A percentile compares a stretch with the other conserved stretches of the same genome.
Evolutionary conservation across 2,797 vertebrate species (phyloP).

Genomic region (Oceanodroma leucorhoa): DNA sequence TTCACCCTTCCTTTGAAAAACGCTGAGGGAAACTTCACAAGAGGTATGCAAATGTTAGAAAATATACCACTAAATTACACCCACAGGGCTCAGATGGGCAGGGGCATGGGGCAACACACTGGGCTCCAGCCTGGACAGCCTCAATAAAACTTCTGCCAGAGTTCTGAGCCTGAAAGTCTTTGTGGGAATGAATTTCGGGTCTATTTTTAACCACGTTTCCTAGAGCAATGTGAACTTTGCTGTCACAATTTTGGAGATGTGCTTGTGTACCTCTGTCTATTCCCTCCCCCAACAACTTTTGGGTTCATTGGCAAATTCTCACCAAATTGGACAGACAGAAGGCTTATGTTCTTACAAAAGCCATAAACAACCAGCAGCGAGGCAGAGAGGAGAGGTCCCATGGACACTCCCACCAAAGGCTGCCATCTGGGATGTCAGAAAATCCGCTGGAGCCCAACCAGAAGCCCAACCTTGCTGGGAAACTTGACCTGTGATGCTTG

Average conservation of each 20-base stretch:
- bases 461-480: background rate
- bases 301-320: background rate
- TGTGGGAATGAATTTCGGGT: background rate
- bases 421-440: background rate
- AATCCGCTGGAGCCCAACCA: accelerated
- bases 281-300: background rate
- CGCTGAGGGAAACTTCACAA: slow-evolving; percentile 87
- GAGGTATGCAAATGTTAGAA: background rate
- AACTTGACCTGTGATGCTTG: background rate
- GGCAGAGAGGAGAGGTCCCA: background rate
- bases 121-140: background rate
- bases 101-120: background rate
- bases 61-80: background rate
- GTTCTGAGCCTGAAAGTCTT: background rate
- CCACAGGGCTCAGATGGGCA: background rate
- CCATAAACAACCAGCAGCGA: background rate
- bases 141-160: background rate
- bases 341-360: background rate
- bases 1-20: slow-evolving; percentile 95
- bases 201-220: background rate
- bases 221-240: background rate
- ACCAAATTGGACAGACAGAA: background rate
- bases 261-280: background rate
- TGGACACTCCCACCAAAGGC: background rate
- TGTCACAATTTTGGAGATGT: background rate